Conservation (phyloP, 2,797 vertebrate genomes). For the Phataginus tetradactyla region DNA sequence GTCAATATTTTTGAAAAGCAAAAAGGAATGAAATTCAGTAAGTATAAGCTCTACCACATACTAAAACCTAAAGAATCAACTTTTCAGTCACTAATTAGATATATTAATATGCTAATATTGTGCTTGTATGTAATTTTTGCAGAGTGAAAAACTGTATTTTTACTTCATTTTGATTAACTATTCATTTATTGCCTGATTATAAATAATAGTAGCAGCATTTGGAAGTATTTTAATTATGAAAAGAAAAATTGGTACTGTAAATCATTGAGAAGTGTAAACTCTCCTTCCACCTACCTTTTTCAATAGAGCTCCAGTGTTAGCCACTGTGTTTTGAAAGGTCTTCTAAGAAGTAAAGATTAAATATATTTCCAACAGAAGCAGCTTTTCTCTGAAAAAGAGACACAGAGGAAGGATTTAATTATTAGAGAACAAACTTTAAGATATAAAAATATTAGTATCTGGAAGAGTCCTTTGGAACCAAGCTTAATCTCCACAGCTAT, state of each 20-base stretch:
- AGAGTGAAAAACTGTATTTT: neutral
- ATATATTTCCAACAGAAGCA: neutral
- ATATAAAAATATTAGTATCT: neutral
- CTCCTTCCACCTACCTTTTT: neutral
- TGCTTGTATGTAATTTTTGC: neutral
- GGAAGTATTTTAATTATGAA: neutral
- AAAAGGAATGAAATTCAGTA: neutral
- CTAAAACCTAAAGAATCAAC: neutral
- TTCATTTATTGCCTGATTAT: neutral
- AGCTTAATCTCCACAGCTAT: neutral
- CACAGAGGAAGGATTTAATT: neutral
- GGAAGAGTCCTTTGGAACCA: neutral
- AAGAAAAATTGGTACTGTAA: neutral
- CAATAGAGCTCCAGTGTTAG: neutral
- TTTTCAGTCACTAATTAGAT: neutral
- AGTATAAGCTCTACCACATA: neutral
- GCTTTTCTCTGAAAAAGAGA: neutral
- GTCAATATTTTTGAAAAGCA: neutral
- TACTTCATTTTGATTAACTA: neutral
- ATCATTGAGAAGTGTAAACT: neutral
- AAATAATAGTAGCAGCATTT: neutral
- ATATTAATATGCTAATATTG: neutral
- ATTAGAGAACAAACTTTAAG: neutral
- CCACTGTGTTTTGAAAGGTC: neutral
- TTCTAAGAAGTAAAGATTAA: slow-evolving; percentile 13